phyloP scores from a whole-genome alignment of 2,797 vertebrate species.

The Stomatorhinus walkeri region DNA sequence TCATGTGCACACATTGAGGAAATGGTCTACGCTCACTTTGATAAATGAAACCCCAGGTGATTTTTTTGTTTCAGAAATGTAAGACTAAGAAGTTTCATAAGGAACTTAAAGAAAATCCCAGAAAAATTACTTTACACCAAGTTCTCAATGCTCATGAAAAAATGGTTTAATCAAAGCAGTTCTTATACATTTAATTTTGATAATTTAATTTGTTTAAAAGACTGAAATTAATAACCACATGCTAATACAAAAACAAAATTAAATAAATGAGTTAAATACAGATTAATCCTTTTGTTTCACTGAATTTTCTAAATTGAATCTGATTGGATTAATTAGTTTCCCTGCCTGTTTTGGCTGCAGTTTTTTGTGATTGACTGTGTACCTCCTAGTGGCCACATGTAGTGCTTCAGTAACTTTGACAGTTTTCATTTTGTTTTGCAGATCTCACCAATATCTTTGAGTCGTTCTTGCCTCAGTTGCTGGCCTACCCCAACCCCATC shows the following conservation, averaged over 20 bases:
- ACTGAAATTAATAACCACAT: background rate
- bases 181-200: background rate
- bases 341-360: background rate
- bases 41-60: background rate
- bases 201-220: background rate
- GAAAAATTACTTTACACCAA: background rate
- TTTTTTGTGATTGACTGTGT: background rate
- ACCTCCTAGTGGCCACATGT: background rate
- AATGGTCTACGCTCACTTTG: background rate
- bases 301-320: background rate
- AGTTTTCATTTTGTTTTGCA: conserved; percentile 31
- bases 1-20: background rate
- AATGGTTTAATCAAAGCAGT: background rate
- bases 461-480: conserved; percentile 95
- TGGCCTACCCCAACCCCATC: conserved; percentile 96
- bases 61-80: background rate
- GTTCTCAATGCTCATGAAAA: background rate
- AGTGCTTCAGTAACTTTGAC: background rate
- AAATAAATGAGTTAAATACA: background rate
- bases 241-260: background rate
- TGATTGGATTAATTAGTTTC: background rate
- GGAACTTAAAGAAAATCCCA: background rate
- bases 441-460: conserved; percentile 98
- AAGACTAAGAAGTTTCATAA: background rate
- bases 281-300: background rate